These are phyloP conservation scores for Antheraea assamensis DNA, from an alignment of 2,888 invertebrate genomes.

Conservation along the genomic window DNA sequence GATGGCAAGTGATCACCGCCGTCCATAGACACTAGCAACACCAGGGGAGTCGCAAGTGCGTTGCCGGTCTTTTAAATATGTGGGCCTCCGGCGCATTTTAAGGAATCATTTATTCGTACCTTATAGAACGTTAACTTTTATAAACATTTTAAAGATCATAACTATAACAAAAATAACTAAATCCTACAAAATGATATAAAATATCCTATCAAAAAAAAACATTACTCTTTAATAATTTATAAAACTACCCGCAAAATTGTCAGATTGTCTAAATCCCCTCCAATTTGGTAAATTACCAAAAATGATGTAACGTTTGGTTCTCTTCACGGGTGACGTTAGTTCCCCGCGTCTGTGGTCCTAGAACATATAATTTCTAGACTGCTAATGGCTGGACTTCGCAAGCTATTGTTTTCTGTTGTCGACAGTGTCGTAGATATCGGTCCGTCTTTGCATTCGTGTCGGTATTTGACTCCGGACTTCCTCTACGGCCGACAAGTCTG, in stretches of 20 bases:
- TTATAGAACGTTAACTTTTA: too few species aligned
- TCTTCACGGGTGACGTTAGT: background rate
- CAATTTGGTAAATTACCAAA: background rate
- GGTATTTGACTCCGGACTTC: constrained; percentile 94
- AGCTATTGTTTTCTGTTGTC: constrained; percentile 15
- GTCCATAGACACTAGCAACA: too few species aligned
- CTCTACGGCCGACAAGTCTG: constrained; percentile 87
- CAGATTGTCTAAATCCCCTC: background rate
- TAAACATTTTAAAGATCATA: background rate
- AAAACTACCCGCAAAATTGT: background rate
- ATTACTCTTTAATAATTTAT: background rate
- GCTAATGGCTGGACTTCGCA: background rate
- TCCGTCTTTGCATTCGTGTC: constrained; percentile 86
- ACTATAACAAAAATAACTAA: background rate
- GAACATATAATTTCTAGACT: background rate
- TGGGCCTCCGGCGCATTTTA: too few species aligned
- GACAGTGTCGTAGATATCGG: constrained; percentile 86
- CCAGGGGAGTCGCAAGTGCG: too few species aligned
- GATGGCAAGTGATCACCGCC: too few species aligned
- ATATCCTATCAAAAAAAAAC: too few species aligned
- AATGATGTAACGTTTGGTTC: background rate
- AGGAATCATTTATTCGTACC: too few species aligned
- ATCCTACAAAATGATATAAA: too few species aligned
- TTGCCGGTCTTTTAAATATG: too few species aligned
- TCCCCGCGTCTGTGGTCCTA: background rate